Base-by-base conservation (phyloP, 2,113 vertebrate species). In the Corvus moneduloides region DNA sequence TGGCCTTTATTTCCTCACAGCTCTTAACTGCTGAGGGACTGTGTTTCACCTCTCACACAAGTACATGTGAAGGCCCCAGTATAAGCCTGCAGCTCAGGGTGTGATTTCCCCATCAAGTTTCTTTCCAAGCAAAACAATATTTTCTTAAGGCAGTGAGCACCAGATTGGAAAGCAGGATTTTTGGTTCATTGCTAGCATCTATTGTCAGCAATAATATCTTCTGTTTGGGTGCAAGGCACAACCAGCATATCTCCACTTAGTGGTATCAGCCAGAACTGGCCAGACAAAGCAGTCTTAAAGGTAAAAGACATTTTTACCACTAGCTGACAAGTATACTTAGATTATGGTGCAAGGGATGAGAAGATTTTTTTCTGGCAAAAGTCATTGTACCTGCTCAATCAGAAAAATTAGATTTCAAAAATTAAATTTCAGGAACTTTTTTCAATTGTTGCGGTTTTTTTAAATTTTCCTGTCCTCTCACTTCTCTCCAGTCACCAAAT, bases 401-500 rank as follows among this genome's bases (percentile, higher is more conserved):
- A 37, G 33, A 79, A 82, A 66, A 69, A 33, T 5, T 4, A 43
- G 24, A 62, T 63, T 79, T 79, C 11, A 79, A 75, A 78, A 68
- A 46, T 21, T 16, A 67, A 51, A 63, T 79, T 76, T 72, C 35
- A 72, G 71, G 16, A 66, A 28, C 2, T 19, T 72, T 74, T 87
- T 80, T 52, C 4, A 49, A 0, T 35, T 17, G 3, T 44, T 67
- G 4, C 9, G 2, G 2, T 1, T 12, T 33, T 22, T 17, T 55
- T 18, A 1, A 22, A 32, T 33, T 30, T 30, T 44, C 4, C 11
- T 35, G 6, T 54, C 61, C 12, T 44, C 15, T 87, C 16, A 16
- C 8, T 87, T 79, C 26, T 78, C 11, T 75, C 21, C 18, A 33
- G 11, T 59, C 10, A 46, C 17, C 13, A 43, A 9, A 5, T 49